phyloP scores from a whole-genome alignment of 2,113 vertebrate genomes.

The Artemisiospiza belli region DNA sequence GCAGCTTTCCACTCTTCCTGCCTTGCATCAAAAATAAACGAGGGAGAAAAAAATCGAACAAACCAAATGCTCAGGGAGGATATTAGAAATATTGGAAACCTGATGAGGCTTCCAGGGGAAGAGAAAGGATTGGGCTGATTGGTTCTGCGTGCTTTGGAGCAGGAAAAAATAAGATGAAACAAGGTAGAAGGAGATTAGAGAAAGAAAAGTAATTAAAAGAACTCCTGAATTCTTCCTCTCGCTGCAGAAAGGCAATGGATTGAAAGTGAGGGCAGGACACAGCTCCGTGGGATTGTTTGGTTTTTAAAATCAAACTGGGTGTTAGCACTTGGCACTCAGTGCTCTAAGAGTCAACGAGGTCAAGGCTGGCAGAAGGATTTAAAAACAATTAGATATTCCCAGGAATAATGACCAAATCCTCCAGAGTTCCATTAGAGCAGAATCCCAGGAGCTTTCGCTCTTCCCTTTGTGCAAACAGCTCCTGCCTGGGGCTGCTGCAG shows the following conservation, averaged over 20 bases:
- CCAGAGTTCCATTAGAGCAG: not conserved
- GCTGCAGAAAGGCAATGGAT: accelerated
- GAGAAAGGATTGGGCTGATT: not conserved
- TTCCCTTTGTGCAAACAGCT: not conserved
- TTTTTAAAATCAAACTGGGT: not conserved
- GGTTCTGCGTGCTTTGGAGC: not conserved
- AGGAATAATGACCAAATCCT: not conserved
- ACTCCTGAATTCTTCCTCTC: not conserved
- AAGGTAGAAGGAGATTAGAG: not conserved
- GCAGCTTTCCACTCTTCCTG: not conserved
- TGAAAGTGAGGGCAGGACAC: not conserved
- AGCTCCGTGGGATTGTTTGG: not conserved
- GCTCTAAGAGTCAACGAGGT: not conserved
- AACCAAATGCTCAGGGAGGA: not conserved
- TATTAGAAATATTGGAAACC: not conserved
- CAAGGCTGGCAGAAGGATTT: not conserved
- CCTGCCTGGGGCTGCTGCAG: not conserved
- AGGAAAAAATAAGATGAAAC: not conserved
- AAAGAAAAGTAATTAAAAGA: not conserved
- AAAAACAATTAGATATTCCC: not conserved
- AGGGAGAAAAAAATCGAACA: not conserved
- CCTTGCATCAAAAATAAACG: not conserved
- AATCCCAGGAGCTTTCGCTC: not conserved
- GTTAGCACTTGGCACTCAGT: not conserved
- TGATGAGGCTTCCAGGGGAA: not conserved